Evolutionary conservation across 2,113 vertebrate genomes (phyloP).

Genomic region (Athene noctua): DNA sequence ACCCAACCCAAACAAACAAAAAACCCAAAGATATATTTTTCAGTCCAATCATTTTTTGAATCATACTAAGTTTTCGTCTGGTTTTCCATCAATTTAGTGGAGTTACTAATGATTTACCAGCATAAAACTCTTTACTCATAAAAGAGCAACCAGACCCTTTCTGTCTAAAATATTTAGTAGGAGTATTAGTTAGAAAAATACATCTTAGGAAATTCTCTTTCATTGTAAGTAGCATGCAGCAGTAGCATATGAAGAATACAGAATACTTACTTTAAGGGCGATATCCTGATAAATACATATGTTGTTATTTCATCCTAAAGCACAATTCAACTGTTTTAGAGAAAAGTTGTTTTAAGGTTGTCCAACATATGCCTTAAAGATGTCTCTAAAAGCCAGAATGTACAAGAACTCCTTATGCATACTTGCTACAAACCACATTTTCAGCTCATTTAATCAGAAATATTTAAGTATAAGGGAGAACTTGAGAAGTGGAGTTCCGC

Average conservation of each 20-base stretch:
- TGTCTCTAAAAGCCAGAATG: not conserved
- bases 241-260: not conserved
- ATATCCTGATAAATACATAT: not conserved
- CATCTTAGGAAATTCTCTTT: not conserved
- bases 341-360: not conserved
- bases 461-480: not conserved
- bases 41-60: not conserved
- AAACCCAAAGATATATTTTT: fast-evolving
- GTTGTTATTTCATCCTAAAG: not conserved
- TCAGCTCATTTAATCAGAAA: not conserved
- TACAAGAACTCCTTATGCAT: not conserved
- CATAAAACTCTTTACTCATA: not conserved
- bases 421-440: not conserved
- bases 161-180: not conserved
- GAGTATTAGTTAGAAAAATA: not conserved
- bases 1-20: not conserved
- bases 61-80: not conserved
- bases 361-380: not conserved
- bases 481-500: not conserved
- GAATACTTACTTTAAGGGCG: not conserved
- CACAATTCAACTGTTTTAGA: not conserved
- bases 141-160: not conserved
- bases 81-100: not conserved
- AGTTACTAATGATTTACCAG: not conserved
- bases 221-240: not conserved